Base-by-base conservation (phyloP, 2,888 invertebrate genomes). In the Silvanus unidentatus region DNA sequence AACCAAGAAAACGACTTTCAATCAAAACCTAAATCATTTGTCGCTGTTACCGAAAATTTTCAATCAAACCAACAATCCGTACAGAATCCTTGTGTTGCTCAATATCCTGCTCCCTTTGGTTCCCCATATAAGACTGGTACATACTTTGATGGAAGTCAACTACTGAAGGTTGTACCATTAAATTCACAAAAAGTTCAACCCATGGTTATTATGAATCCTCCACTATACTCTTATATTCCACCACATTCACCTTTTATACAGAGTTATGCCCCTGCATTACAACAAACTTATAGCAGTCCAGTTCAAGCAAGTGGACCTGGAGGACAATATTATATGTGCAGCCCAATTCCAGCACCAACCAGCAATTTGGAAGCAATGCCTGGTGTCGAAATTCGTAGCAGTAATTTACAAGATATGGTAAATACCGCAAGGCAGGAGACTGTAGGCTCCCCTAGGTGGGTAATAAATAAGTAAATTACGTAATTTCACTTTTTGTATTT, bases 251-350 rank as follows among this genome's bases (percentile, higher is more conserved):
- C 44, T 32, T 36, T 40, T 9, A 41, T 40, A 9, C 44, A 44
- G 40, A 40, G 10, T 45, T 50, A 42, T 37, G 44, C 35, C 8
- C 37, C 43, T 5, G 16, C 35, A n/a, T n/a, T 39, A n/a, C 49
- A 39, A 16, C 44, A 42, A 12, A 16, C 22, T n/a, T 48, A 43
- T 15, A 52, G 43, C 37, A 43, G 14, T 39, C 49, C 55, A n/a
- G 36, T 64, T 1, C 63, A 62, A 47, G 62, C 57, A 6, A 43
- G 57, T 10, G 58, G 59, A 14, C 55, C 62, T 14, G 59, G 55
- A 13, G 70, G 69, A 16, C 70, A 70, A 42, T 68, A 62, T 50
- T 69, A 66, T 39, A 47, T 70, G 10, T 71, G 71, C 49, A 67
- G 67, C 52, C 70, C 70, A 11, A 56, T 69, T 43, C 51, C 65